Evolutionary conservation across 2,113 vertebrate species (phyloP), one percentile per base, ranked within the genome.

Genomic region (Actenoides lindsayi): DNA sequence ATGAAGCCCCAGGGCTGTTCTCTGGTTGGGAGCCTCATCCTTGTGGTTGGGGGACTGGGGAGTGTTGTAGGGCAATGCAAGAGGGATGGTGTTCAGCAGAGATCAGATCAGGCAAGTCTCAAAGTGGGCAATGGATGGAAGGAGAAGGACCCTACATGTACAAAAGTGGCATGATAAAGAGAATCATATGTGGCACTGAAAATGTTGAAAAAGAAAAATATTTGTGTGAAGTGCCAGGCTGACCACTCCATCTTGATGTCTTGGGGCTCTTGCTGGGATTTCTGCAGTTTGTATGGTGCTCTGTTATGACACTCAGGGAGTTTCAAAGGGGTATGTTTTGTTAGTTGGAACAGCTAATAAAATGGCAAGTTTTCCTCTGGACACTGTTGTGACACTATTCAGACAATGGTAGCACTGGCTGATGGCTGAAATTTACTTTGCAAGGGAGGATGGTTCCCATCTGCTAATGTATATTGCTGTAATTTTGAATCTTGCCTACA

Each of bases 351-450:
- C 63, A 70, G 27, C 35, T 51, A 64, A 76, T 3, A 10, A 35
- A 35, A 37, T 76, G 75, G 46, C 44, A 90, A 54, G 17, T 28
- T 84, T 94, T 93, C 41, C 41, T 85, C 33, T 2, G 14, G 85
- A 90, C 53, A 2, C 46, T 70, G 28, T 70, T 37, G 17, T 63
- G 54, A 16, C 27, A 5, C 70, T 81, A 53, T 90, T 90, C 30
- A 89, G 84, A 73, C 54, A 15, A 19, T 0, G 3, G 41, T 39
- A 85, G 50, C 59, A 59, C 42, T 42, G 78, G 16, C 70, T 86
- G 41, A 42, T 88, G 71, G 30, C 71, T 93, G 64, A 65, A 88
- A 78, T 86, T 83, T 77, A 31, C 75, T 81, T 92, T 78, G 71
- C 64, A 56, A 10, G 13, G 39, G 56, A 89, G 35, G 37, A 74